Evolutionary conservation across 2,113 vertebrate species (phyloP).

Genomic region (Apodemus sylvaticus): DNA sequence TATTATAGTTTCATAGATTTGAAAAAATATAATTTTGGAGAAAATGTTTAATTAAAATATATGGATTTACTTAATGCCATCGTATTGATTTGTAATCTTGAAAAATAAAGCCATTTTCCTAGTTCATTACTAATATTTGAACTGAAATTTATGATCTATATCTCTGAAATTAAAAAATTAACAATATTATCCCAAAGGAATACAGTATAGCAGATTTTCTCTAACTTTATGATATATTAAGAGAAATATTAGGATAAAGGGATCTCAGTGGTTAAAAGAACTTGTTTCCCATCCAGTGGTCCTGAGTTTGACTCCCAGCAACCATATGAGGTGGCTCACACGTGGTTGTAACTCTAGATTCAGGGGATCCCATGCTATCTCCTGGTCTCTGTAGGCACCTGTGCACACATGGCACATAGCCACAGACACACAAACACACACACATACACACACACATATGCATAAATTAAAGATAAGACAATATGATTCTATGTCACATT

Average conservation of each 20-base stretch:
- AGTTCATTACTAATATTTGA: neutral
- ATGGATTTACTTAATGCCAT: conserved; percentile 11
- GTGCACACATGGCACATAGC: neutral
- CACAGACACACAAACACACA: neutral
- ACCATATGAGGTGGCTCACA: neutral
- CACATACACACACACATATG: neutral
- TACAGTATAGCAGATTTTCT: neutral
- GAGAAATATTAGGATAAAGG: neutral
- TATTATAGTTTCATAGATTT: conserved; percentile 4
- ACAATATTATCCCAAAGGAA: neutral
- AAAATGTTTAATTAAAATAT: conserved; percentile 43
- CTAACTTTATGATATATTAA: neutral
- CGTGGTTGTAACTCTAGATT: neutral
- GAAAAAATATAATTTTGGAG: conserved; percentile 22
- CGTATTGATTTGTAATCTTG: conserved; percentile 9
- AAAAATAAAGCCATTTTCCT: conserved; percentile 30
- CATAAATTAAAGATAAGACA: neutral
- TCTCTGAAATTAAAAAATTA: neutral
- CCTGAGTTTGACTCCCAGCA: neutral
- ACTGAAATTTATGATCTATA: neutral
- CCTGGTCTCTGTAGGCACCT: neutral
- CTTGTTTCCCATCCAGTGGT: neutral
- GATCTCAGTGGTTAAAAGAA: neutral
- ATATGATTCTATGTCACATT: neutral
- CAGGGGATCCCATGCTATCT: neutral